Evolutionary conservation across 2,888 invertebrate genomes (phyloP), one percentile per base, ranked within the genome.

Genomic region (Melieria crassipennis): DNA sequence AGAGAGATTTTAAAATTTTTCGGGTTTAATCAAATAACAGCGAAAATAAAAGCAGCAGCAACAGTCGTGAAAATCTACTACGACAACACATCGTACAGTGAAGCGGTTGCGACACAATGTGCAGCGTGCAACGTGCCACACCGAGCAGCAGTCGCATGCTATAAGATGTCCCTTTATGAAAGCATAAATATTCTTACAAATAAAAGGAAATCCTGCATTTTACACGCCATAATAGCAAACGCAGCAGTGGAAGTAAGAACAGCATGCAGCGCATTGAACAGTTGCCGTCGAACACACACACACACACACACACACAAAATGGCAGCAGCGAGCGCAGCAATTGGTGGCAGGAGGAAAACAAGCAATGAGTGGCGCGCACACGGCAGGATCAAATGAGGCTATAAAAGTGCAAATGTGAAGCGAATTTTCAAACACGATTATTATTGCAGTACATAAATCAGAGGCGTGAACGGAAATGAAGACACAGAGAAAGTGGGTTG

Each of bases 381-480:
- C 42, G 45, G 47, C 48, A 58, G 73, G 74, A 73, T 77, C 75
- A 81, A 81, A 79, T 82, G 78, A 77, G 80, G 72, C 74, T 78
- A 81, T 81, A 76, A 77, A 78, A 79, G 78, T 81, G 79, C 77
- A 80, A 79, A 81, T 81, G 79, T 63, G 82, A 79, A 79, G 76
- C 77, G 79, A 82, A 81, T 82, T 77, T 77, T 73, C 73, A 67
- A 47, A 46, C 48, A 47, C 42, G 63, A 55, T 55, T 65, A 71
- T 65, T 73, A 72, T 78, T 75, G 77, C 75, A 80, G 77, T 74
- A 72, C 78, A 80, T 78, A 79, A 80, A 79, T 80, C 79, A 79
- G 72, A 64, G 11, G 43, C 16, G 45, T 11, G 46, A 56, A 5
- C 1, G 45, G 45, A n/a, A 7, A 45, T n/a, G 45, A 55, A 45